phyloP scores from a whole-genome alignment of 2,797 vertebrate species.

The Pelodytes ibericus region DNA sequence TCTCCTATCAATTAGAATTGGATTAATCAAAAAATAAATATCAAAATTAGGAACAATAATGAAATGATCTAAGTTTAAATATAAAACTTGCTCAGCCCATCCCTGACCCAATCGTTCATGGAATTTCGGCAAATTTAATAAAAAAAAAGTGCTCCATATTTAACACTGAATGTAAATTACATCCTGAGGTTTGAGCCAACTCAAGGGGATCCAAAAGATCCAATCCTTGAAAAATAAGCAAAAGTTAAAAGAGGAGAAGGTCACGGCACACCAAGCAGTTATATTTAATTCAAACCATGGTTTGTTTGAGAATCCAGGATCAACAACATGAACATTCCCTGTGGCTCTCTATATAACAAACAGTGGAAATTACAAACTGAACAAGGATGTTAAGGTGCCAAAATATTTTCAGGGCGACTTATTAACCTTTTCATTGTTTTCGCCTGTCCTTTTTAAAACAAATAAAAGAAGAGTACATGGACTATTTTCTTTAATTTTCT shows the following conservation, averaged over 20 bases:
- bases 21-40: too few relatives aligned
- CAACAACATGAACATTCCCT: constrained; percentile 48
- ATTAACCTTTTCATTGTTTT: not conserved
- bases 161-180: constrained; percentile 21
- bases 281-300: constrained; percentile 43
- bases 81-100: not conserved
- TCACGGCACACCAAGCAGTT: constrained; percentile 43
- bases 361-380: constrained; percentile 24
- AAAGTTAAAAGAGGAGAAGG: constrained; percentile 45
- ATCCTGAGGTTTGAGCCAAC: constrained; percentile 14
- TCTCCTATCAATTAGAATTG: too few relatives aligned
- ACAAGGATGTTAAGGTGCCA: constrained; percentile 13
- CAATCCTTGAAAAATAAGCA: constrained; percentile 40
- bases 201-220: constrained; percentile 44
- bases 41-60: not conserved
- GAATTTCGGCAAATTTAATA: constrained; percentile 2
- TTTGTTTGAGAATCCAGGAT: constrained; percentile 45
- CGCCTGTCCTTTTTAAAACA: too few relatives aligned
- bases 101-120: constrained; percentile 9
- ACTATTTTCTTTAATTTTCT: too few relatives aligned
- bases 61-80: not conserved
- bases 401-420: not conserved
- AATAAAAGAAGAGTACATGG: too few relatives aligned
- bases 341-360: constrained; percentile 44
- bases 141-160: not conserved